These are phyloP conservation scores for Priocnemis perturbator DNA, from an alignment of 2,888 invertebrate genomes.

Conservation along the genomic window DNA sequence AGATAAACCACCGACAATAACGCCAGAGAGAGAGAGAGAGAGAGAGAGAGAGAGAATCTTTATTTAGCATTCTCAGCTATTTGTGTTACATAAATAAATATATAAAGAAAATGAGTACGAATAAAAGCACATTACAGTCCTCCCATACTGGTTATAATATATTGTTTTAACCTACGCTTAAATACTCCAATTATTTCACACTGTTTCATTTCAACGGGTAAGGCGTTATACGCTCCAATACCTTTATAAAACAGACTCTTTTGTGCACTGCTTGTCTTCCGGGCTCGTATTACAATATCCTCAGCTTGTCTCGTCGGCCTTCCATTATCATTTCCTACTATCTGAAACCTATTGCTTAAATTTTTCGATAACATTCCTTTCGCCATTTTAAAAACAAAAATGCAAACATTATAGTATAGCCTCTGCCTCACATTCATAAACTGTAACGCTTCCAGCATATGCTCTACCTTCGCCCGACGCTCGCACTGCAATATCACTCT, in stretches of 20 bases:
- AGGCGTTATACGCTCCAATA: conserved; percentile 13
- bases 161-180: background rate
- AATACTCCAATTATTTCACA: background rate
- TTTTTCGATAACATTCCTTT: background rate
- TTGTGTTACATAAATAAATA: background rate
- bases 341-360: background rate
- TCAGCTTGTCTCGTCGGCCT: background rate
- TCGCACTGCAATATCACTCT: conserved; percentile 8
- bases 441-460: conserved; percentile 8
- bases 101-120: too few species aligned
- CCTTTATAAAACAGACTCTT: conserved; percentile 16
- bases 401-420: conserved; percentile 8
- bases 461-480: background rate
- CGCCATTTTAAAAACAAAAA: too few species aligned
- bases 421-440: conserved; percentile 10
- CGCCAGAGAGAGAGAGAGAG: too few species aligned
- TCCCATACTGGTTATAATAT: background rate
- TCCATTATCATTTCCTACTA: background rate
- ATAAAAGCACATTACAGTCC: background rate
- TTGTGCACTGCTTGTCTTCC: conserved; percentile 14
- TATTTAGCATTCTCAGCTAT: background rate
- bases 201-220: conserved; percentile 14
- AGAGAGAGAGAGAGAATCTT: too few species aligned
- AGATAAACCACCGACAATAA: too few species aligned
- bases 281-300: background rate